Conservation (phyloP, 2,797 vertebrate species). For the Fistularia commersonii region DNA sequence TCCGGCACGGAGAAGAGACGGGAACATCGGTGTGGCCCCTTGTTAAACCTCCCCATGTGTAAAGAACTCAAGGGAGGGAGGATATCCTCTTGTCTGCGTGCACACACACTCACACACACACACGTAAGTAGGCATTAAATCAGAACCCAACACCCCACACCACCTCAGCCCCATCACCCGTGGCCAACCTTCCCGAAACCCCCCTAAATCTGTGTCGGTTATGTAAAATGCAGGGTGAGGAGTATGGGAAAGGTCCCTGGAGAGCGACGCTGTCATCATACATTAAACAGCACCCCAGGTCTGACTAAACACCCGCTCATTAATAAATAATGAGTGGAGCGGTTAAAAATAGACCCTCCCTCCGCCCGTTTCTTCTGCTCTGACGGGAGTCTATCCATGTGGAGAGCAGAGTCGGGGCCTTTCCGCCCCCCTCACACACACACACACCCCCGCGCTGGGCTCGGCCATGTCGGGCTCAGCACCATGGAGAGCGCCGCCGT, state of each 20-base stretch:
- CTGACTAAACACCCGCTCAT: conserved; percentile 75
- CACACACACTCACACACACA: conserved; percentile 28
- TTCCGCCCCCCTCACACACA: conserved; percentile 26
- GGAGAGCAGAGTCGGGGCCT: conserved; percentile 36
- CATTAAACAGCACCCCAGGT: conserved; percentile 76
- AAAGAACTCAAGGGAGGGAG: conserved; percentile 42
- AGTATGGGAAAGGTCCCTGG: conserved; percentile 61
- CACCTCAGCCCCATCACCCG: conserved; percentile 19
- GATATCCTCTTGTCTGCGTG: conserved; percentile 38
- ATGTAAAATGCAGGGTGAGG: conserved; percentile 65
- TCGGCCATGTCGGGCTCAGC: conserved; percentile 60
- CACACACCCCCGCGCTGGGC: conserved; percentile 12
- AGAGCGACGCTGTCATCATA: conserved; percentile 73
- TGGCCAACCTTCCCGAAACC: conserved; percentile 33
- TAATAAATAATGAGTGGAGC: conserved; percentile 72
- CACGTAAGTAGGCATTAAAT: neutral
- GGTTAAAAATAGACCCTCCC: conserved; percentile 69
- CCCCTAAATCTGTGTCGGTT: conserved; percentile 60
- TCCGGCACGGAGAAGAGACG: conserved; percentile 28
- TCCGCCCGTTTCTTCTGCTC: conserved; percentile 19
- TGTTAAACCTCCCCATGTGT: conserved; percentile 61
- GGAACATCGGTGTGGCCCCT: conserved; percentile 51
- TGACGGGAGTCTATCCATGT: conserved; percentile 42
- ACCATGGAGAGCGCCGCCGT: conserved; percentile 65
- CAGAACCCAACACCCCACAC: neutral